Percentiles rank a stretch among this genome's conserved stretches.
These are phyloP conservation scores for Natator depressus DNA, from an alignment of 2,113 vertebrate genomes.

Conservation along the genomic window DNA sequence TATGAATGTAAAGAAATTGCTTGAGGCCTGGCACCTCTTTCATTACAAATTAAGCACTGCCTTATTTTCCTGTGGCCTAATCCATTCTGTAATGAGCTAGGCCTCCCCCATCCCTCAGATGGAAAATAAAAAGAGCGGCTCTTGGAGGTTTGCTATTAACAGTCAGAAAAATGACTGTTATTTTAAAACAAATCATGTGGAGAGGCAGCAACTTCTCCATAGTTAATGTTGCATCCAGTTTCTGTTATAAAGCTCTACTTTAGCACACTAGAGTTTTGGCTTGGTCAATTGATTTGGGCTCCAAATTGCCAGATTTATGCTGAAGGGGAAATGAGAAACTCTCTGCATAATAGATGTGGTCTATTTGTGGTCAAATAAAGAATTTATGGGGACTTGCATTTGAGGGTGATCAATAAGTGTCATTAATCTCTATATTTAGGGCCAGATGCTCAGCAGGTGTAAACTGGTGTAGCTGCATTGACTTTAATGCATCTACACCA, in stretches of 20 bases:
- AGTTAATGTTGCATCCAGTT: neutral
- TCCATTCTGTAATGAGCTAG: neutral
- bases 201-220: neutral
- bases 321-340: neutral
- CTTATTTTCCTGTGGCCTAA: neutral
- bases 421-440: neutral
- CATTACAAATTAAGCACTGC: too few species aligned
- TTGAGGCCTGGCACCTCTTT: too few species aligned
- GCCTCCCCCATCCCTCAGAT: neutral
- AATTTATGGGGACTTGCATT: neutral
- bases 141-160: neutral
- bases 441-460: fast-evolving
- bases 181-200: neutral
- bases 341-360: neutral
- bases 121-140: neutral
- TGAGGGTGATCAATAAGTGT: neutral
- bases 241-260: neutral
- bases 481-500: neutral
- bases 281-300: neutral
- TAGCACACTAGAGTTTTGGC: neutral
- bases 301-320: neutral
- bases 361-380: neutral
- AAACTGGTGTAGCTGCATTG: neutral
- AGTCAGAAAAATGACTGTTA: neutral
- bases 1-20: too few species aligned